phyloP scores from a whole-genome alignment of 1,140 invertebrate species.

The Polyergus mexicanus region DNA sequence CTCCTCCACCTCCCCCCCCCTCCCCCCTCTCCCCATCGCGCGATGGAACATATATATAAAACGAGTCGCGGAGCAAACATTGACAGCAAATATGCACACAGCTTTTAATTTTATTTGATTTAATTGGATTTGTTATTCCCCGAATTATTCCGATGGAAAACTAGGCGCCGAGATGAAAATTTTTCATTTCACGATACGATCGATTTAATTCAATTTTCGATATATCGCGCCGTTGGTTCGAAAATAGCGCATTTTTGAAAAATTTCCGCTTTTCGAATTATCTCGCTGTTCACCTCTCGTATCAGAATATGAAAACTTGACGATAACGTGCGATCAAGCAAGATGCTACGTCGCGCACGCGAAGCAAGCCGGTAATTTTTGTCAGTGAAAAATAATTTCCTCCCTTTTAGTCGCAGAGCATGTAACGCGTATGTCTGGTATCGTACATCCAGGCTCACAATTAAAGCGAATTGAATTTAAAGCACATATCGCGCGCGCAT shows the following conservation, averaged over 20 bases:
- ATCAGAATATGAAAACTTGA: neutral
- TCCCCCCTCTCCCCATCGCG: neutral
- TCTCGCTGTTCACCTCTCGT: neutral
- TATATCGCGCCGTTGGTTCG: neutral
- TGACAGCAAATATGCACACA: neutral
- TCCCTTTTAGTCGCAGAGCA: constrained; percentile 1
- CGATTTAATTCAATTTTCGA: constrained; percentile 32
- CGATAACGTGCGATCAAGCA: neutral
- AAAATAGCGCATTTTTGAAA: constrained; percentile 3
- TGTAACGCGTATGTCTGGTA: neutral
- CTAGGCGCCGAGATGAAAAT: constrained; percentile 26
- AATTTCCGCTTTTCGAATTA: neutral
- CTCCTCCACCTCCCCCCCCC: no score
- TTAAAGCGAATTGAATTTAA: constrained; percentile 57
- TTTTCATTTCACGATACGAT: constrained; percentile 32
- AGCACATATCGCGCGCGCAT: constrained; percentile 11
- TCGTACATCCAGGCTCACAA: constrained; percentile 19
- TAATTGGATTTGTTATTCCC: constrained; percentile 30
- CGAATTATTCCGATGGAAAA: constrained; percentile 39
- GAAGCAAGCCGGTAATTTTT: constrained; percentile 10
- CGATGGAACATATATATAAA: neutral
- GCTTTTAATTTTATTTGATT: constrained; percentile 47
- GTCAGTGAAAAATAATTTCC: neutral
- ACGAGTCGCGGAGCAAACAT: constrained; percentile 19
- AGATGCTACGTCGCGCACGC: neutral